Evolutionary conservation across 2,888 invertebrate genomes (phyloP).

Genomic region (Lithosia quadra): DNA sequence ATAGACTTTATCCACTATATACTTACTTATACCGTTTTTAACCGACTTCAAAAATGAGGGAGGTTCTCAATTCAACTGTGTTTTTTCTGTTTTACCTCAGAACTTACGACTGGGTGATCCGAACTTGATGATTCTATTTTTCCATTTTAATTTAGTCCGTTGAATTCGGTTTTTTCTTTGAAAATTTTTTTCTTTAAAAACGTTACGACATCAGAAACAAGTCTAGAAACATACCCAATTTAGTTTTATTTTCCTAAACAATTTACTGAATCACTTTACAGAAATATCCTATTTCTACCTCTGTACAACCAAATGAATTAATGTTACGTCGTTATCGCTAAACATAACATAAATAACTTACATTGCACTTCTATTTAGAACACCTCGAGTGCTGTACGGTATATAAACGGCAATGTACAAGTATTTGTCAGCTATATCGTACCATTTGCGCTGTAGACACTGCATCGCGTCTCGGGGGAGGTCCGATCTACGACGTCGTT

Average conservation of each 20-base stretch:
- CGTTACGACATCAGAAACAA: not conserved
- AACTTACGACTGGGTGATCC: too few relatives aligned
- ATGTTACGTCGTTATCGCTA: conserved; percentile 19
- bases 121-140: too few relatives aligned
- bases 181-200: too few relatives aligned
- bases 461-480: conserved; percentile 29
- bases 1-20: too few relatives aligned
- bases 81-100: too few relatives aligned
- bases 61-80: too few relatives aligned
- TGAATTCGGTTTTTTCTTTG: too few relatives aligned
- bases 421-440: conserved; percentile 50
- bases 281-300: conserved; percentile 14
- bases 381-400: conserved; percentile 9
- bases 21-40: too few relatives aligned
- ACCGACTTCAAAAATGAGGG: too few relatives aligned
- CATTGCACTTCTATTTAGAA: conserved; percentile 23
- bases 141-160: too few relatives aligned
- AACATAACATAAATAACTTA: conserved; percentile 12
- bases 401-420: conserved; percentile 46
- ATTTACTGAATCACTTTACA: conserved; percentile 17
- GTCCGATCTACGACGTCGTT: conserved; percentile 31
- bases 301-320: conserved; percentile 16
- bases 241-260: conserved; percentile 8
- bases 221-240: not conserved
- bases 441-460: conserved; percentile 49